phyloP scores from a whole-genome alignment of 2,888 invertebrate genomes.

The Leptogaster cylindrica region DNA sequence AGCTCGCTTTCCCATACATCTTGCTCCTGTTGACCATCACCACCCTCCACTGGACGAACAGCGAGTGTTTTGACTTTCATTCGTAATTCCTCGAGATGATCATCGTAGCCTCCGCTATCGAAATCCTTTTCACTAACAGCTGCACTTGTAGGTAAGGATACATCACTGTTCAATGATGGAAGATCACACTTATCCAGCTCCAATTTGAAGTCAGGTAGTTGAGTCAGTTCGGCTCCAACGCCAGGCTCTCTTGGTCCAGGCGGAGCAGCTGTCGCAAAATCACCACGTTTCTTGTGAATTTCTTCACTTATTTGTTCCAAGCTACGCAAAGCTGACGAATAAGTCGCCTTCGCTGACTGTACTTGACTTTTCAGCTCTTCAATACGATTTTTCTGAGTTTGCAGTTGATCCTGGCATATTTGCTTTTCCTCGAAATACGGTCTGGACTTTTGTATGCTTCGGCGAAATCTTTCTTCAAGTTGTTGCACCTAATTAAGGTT shows the following conservation, averaged over 20 bases:
- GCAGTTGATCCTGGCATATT: constrained; percentile 82
- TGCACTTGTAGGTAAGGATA: constrained; percentile 64
- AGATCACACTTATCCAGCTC: constrained; percentile 68
- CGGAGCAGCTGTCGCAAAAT: constrained; percentile 55
- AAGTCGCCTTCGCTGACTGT: constrained; percentile 73
- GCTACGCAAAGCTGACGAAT: constrained; percentile 80
- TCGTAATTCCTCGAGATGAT: constrained; percentile 72
- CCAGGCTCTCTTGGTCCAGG: constrained; percentile 69
- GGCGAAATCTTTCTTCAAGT: constrained; percentile 81
- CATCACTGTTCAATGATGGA: constrained; percentile 64
- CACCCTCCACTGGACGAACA: constrained; percentile 75
- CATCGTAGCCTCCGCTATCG: constrained; percentile 58
- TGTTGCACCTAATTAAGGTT: constrained; percentile 68
- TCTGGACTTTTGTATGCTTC: constrained; percentile 84
- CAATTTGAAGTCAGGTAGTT: constrained; percentile 64
- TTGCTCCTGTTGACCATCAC: constrained; percentile 69
- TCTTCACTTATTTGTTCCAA: constrained; percentile 92
- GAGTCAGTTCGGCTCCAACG: constrained; percentile 72
- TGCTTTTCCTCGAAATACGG: constrained; percentile 91
- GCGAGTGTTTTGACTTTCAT: constrained; percentile 75
- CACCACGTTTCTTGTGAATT: constrained; percentile 70
- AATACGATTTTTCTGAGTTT: constrained; percentile 84
- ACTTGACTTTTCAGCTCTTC: constrained; percentile 82
- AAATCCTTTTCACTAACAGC: constrained; percentile 63
- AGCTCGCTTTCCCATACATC: constrained; percentile 77